A percentile compares a stretch with the other conserved stretches of the same genome.
Evolutionary conservation across 2,113 vertebrate species (phyloP).

Genomic region (Psilopsiagon aymara): DNA sequence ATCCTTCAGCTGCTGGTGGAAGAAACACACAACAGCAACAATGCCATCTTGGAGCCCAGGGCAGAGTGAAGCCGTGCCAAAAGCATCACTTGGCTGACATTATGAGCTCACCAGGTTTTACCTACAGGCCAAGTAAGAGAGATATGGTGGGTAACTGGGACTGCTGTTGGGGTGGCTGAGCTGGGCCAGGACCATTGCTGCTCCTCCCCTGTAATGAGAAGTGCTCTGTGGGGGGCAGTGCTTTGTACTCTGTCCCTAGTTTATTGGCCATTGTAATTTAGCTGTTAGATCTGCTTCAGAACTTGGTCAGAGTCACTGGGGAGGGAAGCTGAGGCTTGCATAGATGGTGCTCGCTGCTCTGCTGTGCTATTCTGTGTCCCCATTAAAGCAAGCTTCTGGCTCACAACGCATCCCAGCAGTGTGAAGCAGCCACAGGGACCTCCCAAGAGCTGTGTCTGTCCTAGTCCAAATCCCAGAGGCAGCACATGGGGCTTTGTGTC

Average conservation of each 20-base stretch:
- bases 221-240: not conserved
- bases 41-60: not conserved
- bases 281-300: not conserved
- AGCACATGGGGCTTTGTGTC: rapidly evolving
- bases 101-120: rapidly evolving
- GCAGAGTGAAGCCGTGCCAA: not conserved
- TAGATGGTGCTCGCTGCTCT: not conserved
- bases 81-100: not conserved
- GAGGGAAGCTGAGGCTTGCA: rapidly evolving
- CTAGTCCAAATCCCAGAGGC: not conserved
- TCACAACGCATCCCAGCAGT: not conserved
- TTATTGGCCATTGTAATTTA: not conserved
- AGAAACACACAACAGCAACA: not conserved
- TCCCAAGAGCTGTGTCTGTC: not conserved
- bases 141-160: not conserved
- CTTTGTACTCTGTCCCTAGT: not conserved
- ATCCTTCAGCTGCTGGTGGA: not conserved
- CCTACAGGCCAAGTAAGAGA: not conserved
- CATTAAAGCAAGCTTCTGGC: not conserved
- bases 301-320: not conserved
- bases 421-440: not conserved
- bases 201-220: not conserved
- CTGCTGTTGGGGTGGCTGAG: too few relatives aligned
- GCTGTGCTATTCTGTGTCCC: not conserved
- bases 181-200: not conserved